phyloP scores from a whole-genome alignment of 2,797 vertebrate genomes.

The Florisuga fusca region DNA sequence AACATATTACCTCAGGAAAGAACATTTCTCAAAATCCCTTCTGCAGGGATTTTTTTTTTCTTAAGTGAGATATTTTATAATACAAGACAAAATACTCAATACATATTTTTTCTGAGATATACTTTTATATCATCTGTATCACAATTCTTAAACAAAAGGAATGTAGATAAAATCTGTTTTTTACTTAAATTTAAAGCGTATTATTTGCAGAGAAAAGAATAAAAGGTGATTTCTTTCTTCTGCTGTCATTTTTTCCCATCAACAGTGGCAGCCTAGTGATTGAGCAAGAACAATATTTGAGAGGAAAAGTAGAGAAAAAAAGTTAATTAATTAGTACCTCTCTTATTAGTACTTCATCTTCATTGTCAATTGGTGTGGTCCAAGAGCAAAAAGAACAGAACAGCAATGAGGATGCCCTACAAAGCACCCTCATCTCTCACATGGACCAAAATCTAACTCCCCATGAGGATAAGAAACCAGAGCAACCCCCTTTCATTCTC shows the following conservation, averaged over 20 bases:
- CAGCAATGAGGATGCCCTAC: too few relatives aligned
- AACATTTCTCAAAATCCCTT: not conserved
- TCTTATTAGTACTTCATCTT: not conserved
- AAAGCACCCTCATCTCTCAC: not conserved
- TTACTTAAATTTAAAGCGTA: not conserved
- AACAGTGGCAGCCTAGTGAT: not conserved
- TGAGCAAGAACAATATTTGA: not conserved
- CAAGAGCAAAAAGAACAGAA: not conserved
- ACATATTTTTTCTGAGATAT: not conserved
- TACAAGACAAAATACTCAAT: not conserved
- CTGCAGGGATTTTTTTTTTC: not conserved
- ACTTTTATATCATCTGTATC: conserved; percentile 20
- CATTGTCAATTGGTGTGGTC: not conserved
- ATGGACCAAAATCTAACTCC: not conserved
- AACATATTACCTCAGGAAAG: not conserved
- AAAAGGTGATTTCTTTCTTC: not conserved
- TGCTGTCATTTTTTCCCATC: not conserved
- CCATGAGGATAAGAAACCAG: not conserved
- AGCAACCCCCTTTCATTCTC: not conserved
- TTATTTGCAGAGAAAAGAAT: not conserved
- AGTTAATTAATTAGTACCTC: not conserved
- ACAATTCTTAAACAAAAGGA: not conserved
- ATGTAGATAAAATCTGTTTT: conserved; percentile 1
- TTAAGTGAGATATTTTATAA: not conserved
- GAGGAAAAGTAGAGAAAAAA: not conserved